Conservation (phyloP, 2,797 vertebrate genomes). For the Picus viridis region DNA sequence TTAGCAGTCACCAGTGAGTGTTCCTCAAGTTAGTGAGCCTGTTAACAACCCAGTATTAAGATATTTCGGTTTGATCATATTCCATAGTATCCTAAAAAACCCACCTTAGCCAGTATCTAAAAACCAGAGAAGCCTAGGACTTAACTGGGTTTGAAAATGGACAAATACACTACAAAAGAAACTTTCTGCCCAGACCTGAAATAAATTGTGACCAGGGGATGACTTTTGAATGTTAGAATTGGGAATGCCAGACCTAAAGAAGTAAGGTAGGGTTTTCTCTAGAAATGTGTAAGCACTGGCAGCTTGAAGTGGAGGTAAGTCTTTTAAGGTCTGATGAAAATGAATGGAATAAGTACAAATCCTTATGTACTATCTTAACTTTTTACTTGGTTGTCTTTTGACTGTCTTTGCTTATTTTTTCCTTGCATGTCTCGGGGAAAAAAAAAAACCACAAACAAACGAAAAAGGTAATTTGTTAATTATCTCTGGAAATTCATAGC, state of each 20-base stretch:
- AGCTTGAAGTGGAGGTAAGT: not conserved
- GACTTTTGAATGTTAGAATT: not conserved
- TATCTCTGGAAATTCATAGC: not conserved
- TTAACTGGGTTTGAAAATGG: not conserved
- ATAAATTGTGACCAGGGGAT: not conserved
- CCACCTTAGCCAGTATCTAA: no score
- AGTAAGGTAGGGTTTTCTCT: not conserved
- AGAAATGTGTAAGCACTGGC: not conserved
- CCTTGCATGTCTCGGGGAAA: not conserved
- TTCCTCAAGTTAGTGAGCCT: not conserved
- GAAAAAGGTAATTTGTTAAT: not conserved
- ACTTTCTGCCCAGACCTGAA: not conserved
- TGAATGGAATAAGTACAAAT: not conserved
- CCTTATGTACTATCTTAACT: not conserved
- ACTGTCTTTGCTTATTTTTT: not conserved
- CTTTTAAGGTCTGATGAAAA: not conserved
- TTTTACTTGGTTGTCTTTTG: not conserved
- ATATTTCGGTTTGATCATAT: not conserved
- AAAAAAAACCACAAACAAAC: no score
- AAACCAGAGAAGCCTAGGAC: not conserved
- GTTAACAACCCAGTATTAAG: not conserved
- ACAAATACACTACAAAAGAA: not conserved
- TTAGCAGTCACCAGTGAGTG: not conserved
- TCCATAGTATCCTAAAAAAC: not conserved
- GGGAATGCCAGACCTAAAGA: not conserved